A percentile compares a stretch with the other conserved stretches of the same genome.
Conservation (phyloP, 2,888 invertebrate species). For the Trimorus sp. region DNA sequence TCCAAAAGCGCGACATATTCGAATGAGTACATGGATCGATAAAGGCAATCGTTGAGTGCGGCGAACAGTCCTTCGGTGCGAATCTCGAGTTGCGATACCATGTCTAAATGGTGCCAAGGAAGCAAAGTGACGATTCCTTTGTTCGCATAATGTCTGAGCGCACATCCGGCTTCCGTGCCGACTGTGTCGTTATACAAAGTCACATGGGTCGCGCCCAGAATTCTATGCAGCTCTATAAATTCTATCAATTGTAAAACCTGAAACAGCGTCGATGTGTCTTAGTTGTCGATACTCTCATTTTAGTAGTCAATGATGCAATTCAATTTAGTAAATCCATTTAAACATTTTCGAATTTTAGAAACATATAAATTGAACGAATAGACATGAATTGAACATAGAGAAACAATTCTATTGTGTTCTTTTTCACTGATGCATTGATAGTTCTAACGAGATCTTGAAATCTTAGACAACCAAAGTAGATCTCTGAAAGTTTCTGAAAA, state of each 20-base stretch:
- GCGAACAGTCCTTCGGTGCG: conserved; percentile 96
- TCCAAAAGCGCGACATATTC: conserved; percentile 93
- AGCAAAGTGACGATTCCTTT: conserved; percentile 87
- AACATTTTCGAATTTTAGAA: no score
- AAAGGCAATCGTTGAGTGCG: conserved; percentile 95
- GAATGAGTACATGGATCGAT: conserved; percentile 92
- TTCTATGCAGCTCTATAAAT: conserved; percentile 92
- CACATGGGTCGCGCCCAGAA: conserved; percentile 93
- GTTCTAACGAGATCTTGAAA: no score
- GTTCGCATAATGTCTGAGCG: conserved; percentile 86
- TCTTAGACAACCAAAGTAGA: no score
- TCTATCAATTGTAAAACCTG: conserved; percentile 91
- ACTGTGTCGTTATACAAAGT: conserved; percentile 96
- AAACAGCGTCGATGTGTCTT: conserved; percentile 22
- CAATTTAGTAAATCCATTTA: no score
- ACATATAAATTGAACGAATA: no score
- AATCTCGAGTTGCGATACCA: conserved; percentile 94
- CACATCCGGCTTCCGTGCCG: conserved; percentile 89
- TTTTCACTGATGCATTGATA: no score
- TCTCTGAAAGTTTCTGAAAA: no score
- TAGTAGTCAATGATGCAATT: no score
- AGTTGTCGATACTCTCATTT: no score
- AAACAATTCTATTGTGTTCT: no score
- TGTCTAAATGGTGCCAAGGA: conserved; percentile 91
- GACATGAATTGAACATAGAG: no score